phyloP scores from a whole-genome alignment of 1,140 invertebrate genomes.

The Drosophila micromelanica region DNA sequence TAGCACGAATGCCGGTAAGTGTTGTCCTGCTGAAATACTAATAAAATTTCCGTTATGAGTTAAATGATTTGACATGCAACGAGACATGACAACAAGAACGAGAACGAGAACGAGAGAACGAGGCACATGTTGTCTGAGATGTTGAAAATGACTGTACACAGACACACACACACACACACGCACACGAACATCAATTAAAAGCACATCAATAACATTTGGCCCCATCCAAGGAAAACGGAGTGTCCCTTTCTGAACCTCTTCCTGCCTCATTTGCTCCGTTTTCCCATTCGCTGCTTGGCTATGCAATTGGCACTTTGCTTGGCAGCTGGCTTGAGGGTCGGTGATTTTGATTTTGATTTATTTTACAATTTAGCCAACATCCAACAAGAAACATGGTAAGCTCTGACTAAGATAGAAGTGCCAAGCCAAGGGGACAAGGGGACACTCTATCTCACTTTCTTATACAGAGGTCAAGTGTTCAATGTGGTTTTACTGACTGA shows the following conservation, averaged over 20 bases:
- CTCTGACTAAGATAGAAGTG: constrained; percentile 50
- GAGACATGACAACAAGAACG: constrained; percentile 22
- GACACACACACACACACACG: constrained; percentile 26
- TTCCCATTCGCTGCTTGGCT: constrained; percentile 18
- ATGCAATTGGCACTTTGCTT: constrained; percentile 72
- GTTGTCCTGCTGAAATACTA: constrained; percentile 51
- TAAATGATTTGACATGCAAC: constrained; percentile 67
- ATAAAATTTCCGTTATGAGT: constrained; percentile 74
- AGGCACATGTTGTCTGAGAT: constrained; percentile 34
- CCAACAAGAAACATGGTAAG: constrained; percentile 55
- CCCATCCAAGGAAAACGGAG: background rate
- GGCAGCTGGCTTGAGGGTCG: constrained; percentile 52
- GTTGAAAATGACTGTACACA: constrained; percentile 38
- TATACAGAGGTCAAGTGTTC: constrained; percentile 30
- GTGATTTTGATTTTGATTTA: constrained; percentile 74
- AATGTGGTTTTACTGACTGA: constrained; percentile 1
- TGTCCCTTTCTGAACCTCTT: background rate
- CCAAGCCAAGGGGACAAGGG: too few species aligned
- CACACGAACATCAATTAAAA: constrained; percentile 79
- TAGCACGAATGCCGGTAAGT: constrained; percentile 77
- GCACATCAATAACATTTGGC: constrained; percentile 74
- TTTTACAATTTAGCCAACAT: constrained; percentile 78
- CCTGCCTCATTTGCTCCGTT: background rate
- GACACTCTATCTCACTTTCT: background rate
- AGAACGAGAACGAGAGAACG: constrained; percentile 20